Conservation (phyloP, 2,888 invertebrate genomes). For the Netelia inedita region DNA sequence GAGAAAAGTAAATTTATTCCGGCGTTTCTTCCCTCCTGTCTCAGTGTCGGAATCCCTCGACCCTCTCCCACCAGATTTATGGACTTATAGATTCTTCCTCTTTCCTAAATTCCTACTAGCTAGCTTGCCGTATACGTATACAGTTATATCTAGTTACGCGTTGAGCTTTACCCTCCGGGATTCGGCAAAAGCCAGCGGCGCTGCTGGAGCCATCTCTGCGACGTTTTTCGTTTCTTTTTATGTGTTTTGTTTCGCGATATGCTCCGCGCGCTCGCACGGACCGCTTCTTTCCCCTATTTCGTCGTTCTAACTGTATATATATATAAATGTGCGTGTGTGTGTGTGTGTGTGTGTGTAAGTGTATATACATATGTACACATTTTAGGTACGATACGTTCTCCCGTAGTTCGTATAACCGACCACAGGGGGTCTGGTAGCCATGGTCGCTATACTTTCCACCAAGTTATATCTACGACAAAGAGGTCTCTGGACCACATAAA, state of each 20-base stretch:
- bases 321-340: background rate
- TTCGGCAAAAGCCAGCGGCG: conserved; percentile 53
- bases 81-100: conserved; percentile 83
- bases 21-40: conserved; percentile 69
- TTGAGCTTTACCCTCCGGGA: conserved; percentile 68
- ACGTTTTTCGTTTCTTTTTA: conserved; percentile 70
- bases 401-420: conserved; percentile 11
- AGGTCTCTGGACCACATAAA: conserved; percentile 79
- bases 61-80: conserved; percentile 79
- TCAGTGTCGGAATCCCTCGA: conserved; percentile 66
- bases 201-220: conserved; percentile 61
- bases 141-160: conserved; percentile 43
- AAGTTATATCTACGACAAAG: conserved; percentile 75
- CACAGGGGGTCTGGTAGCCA: conserved; percentile 45
- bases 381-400: background rate
- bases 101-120: conserved; percentile 71
- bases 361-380: background rate
- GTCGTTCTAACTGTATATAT: conserved; percentile 31
- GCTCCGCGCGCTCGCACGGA: conserved; percentile 54
- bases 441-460: conserved; percentile 67
- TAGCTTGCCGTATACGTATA: conserved; percentile 24
- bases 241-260: conserved; percentile 72
- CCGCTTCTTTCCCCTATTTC: conserved; percentile 58
- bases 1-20: conserved; percentile 77
- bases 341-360: background rate